A percentile compares a stretch with the other conserved stretches of the same genome.
Conservation (phyloP, 2,113 vertebrate genomes). For the Scatophagus argus region DNA sequence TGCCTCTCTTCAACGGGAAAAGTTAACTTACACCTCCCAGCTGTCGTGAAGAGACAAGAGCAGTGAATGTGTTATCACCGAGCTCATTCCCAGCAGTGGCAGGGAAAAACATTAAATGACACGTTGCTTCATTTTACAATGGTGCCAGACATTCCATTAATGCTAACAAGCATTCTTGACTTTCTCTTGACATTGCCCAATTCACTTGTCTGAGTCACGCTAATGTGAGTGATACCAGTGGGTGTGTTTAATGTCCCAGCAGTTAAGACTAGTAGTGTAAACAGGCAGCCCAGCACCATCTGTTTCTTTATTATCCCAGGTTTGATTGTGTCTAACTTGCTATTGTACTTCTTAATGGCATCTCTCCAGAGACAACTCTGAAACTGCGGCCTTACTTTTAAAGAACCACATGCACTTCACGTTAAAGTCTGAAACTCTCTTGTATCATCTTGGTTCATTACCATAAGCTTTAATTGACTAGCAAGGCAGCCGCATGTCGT, state of each 20-base stretch:
- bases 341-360: slow-evolving; percentile 37
- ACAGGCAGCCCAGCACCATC: slow-evolving; percentile 62
- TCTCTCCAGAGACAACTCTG: slow-evolving; percentile 38
- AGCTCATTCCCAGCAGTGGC: slow-evolving; percentile 6
- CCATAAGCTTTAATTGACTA: slow-evolving; percentile 28
- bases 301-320: slow-evolving; percentile 63
- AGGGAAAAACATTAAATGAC: slow-evolving; percentile 23
- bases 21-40: slow-evolving; percentile 48
- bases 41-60: slow-evolving; percentile 17
- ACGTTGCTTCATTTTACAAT: slow-evolving; percentile 24
- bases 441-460: slow-evolving; percentile 27
- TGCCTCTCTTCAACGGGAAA: slow-evolving; percentile 42
- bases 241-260: slow-evolving; percentile 57
- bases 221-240: slow-evolving; percentile 54
- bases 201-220: slow-evolving; percentile 54
- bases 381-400: slow-evolving; percentile 38
- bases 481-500: neutral
- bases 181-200: slow-evolving; percentile 71
- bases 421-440: slow-evolving; percentile 48
- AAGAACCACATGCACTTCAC: slow-evolving; percentile 17
- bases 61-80: slow-evolving; percentile 2
- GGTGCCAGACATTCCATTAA: slow-evolving; percentile 54
- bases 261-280: slow-evolving; percentile 63
- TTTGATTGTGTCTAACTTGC: slow-evolving; percentile 53
- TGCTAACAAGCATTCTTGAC: slow-evolving; percentile 64